Conservation (phyloP, 2,113 vertebrate species). For the Notiomystis cincta region DNA sequence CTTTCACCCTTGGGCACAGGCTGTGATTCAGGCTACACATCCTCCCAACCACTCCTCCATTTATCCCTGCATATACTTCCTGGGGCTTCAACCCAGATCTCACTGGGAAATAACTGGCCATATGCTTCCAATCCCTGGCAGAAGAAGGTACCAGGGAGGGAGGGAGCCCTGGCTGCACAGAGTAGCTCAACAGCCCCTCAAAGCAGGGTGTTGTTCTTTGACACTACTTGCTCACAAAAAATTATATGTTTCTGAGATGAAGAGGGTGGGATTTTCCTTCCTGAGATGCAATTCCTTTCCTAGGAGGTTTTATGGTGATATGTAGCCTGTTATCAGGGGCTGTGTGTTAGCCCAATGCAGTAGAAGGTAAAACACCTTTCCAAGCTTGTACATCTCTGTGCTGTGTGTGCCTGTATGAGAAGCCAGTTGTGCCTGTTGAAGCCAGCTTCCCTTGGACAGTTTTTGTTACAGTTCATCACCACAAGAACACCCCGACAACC, state of each 20-base stretch:
- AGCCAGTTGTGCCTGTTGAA: not conserved
- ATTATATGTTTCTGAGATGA: not conserved
- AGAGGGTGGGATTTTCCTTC: not conserved
- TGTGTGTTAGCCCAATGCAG: not conserved
- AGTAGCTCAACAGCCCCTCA: rapidly evolving
- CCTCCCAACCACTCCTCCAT: not conserved
- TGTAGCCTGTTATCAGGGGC: not conserved
- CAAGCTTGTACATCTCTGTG: not conserved
- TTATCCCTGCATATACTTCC: rapidly evolving
- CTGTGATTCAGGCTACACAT: not conserved
- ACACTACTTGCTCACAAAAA: not conserved
- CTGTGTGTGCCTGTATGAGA: not conserved
- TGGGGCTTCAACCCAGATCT: not conserved
- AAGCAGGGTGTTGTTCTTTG: not conserved
- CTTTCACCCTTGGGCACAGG: not conserved
- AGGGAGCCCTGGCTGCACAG: not conserved
- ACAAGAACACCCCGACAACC: not conserved
- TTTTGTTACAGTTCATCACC: not conserved
- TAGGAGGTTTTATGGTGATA: not conserved
- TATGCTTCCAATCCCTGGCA: not conserved
- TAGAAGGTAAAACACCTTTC: not conserved
- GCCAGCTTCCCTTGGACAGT: not conserved
- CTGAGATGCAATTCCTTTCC: not conserved
- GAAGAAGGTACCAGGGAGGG: rapidly evolving
- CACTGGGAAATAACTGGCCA: rapidly evolving